Evolutionary conservation across 2,113 vertebrate genomes (phyloP).

Genomic region (Xenopus borealis): DNA sequence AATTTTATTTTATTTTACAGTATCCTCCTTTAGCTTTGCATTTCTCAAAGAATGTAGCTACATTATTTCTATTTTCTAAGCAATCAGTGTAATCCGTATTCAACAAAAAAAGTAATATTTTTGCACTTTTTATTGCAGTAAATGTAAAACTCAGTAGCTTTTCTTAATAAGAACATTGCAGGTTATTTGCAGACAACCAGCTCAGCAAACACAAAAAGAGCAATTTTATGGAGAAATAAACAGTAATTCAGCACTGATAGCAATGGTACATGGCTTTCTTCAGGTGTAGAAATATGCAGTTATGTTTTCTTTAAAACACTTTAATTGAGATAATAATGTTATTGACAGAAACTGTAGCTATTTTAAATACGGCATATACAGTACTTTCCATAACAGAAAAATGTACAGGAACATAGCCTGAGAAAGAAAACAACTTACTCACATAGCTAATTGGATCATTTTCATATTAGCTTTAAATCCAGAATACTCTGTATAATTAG

Average conservation of each 20-base stretch:
- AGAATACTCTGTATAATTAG: slow-evolving; percentile 23
- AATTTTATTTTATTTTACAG: too few relatives aligned
- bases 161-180: slow-evolving; percentile 22
- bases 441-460: slow-evolving; percentile 13
- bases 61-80: background rate
- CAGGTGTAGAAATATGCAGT: slow-evolving; percentile 12
- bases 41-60: background rate
- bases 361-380: too few relatives aligned
- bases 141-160: slow-evolving; percentile 19
- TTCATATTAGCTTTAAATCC: background rate
- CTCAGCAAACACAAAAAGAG: slow-evolving; percentile 7
- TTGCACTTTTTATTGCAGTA: slow-evolving; percentile 25
- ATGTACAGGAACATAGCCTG: slow-evolving; percentile 18
- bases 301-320: too few relatives aligned
- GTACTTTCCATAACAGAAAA: background rate
- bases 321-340: too few relatives aligned
- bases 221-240: slow-evolving; percentile 20
- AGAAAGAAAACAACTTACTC: slow-evolving; percentile 28
- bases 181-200: slow-evolving; percentile 17
- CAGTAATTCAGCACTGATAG: slow-evolving; percentile 18
- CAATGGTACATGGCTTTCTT: slow-evolving; percentile 26
- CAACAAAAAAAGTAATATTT: slow-evolving; percentile 3
- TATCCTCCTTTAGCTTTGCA: too few relatives aligned
- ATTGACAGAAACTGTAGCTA: too few relatives aligned
- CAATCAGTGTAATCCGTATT: slow-evolving; percentile 8